Evolutionary conservation across 2,888 invertebrate species (phyloP), one percentile per base, ranked within the genome.

Genomic region (Mechanitis mazaeus): DNA sequence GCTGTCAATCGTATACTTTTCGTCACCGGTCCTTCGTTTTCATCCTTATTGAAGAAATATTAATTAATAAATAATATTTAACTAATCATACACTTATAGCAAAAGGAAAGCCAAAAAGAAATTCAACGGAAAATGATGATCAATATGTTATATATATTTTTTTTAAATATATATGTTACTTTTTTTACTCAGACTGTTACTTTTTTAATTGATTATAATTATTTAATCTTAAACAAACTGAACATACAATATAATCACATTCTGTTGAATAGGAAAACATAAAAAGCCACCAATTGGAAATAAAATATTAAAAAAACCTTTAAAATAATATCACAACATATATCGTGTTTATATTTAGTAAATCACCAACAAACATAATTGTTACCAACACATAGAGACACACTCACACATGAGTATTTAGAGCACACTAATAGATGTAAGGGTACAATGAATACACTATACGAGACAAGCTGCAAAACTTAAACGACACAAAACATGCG

Each of bases 1-100:
- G 98, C 96, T 56, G 99, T 99, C 75, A 99, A 91, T 69, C 99
- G 94, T 84, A 99, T 98, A 88, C 99, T 99, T 91, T 99, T 99
- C 59, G 99, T 99, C 55, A 99, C 98, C 55, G 99, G 99, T 54
- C 99, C 99, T 91, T 99, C 99, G 83, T 98, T 97, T 83, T 98
- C 98, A 84, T 99, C 98, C 97, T 97, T 87, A 88, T 73, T 71
- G 70, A 76, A 75, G 75, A 68, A 66, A 65, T 54, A 62, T 1
- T 45, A 46, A 59, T 35, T 56, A 33, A 20, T 58, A 61, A 45
- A 63, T 55, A 63, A 55, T n/a, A 60, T 54, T 47, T 56, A 28
- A 59, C 33, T 67, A 55, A 56, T 20, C 20, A 20, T 55, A 67
- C 60, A 63, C 46, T 55, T 59, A 67, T 20, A 20, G 20, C 20